phyloP scores from a whole-genome alignment of 2,888 invertebrate species.

The Ichneumoninae sp. region DNA sequence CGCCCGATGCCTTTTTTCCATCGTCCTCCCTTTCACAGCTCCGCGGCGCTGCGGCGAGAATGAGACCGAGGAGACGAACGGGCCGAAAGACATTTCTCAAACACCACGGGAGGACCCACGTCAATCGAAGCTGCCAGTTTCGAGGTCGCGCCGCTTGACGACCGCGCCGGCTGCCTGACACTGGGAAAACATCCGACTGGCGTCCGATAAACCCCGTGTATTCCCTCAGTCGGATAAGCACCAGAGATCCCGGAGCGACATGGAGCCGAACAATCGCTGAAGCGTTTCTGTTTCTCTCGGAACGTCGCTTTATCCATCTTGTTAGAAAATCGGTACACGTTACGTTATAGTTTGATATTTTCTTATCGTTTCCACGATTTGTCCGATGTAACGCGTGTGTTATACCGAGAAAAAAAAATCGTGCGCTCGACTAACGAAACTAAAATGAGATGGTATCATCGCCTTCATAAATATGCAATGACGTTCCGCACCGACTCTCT shows the following conservation, averaged over 20 bases:
- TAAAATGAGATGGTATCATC: constrained; percentile 61
- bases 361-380: constrained; percentile 32
- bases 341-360: constrained; percentile 22
- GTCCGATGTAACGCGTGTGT: constrained; percentile 13
- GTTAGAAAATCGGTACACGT: constrained; percentile 20
- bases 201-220: not conserved
- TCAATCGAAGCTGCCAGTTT: constrained; percentile 53
- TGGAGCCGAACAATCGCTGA: not conserved
- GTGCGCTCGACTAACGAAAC: constrained; percentile 55
- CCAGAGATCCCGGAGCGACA: not conserved
- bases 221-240: not conserved
- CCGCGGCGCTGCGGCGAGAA: constrained; percentile 35
- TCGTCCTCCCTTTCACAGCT: constrained; percentile 65
- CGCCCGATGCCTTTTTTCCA: constrained; percentile 67
- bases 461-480: constrained; percentile 65
- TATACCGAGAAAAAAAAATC: constrained; percentile 11
- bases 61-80: constrained; percentile 39
- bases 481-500: constrained; percentile 24
- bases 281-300: not conserved
- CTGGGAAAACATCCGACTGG: constrained; percentile 33
- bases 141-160: constrained; percentile 56
- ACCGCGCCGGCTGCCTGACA: constrained; percentile 53
- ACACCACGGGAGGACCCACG: constrained; percentile 49
- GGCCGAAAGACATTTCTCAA: constrained; percentile 56
- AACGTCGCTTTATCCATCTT: not conserved